phyloP scores from a whole-genome alignment of 92 coral and sea anemone species.

The Plumapathes pennacea region DNA sequence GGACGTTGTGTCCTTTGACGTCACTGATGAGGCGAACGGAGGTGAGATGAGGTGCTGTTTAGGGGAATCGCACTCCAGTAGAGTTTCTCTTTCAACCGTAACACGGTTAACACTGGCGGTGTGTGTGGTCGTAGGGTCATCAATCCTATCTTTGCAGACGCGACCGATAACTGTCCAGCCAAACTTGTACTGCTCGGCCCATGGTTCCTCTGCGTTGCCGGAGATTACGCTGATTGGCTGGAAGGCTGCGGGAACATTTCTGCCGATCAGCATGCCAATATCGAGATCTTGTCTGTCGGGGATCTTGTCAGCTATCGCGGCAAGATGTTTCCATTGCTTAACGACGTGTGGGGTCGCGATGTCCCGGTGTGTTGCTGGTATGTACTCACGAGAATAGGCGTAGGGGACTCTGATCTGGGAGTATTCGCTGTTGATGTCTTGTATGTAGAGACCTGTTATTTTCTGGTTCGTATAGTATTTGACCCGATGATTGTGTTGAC shows the following conservation, averaged over 20 bases:
- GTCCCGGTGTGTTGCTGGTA: slow-evolving; percentile 33
- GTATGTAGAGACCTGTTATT: slow-evolving; percentile 28
- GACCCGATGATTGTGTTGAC: slow-evolving; percentile 58
- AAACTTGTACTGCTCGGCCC: slow-evolving; percentile 51
- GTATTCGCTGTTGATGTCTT: slow-evolving; percentile 24
- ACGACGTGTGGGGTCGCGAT: slow-evolving; percentile 32
- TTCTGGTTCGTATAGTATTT: slow-evolving; percentile 29
- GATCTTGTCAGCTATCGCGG: slow-evolving; percentile 19
- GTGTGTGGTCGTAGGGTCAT: slow-evolving; percentile 7
- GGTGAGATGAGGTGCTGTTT: slow-evolving; percentile 1
- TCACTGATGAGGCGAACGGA: slow-evolving; percentile 6
- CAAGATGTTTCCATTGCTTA: slow-evolving; percentile 42
- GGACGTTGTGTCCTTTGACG: slow-evolving; percentile 7
- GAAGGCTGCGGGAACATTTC: slow-evolving; percentile 43
- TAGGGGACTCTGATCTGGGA: slow-evolving; percentile 11
- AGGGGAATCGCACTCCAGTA: too few relatives aligned
- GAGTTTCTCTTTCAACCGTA: slow-evolving; percentile 13
- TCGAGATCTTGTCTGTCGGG: too few relatives aligned
- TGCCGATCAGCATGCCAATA: slow-evolving; percentile 17
- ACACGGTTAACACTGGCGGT: slow-evolving; percentile 25
- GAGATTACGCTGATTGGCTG: slow-evolving; percentile 33
- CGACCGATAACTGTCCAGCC: slow-evolving; percentile 47
- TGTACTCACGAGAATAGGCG: slow-evolving; percentile 34
- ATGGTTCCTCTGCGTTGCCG: slow-evolving; percentile 27
- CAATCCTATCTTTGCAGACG: slow-evolving; percentile 16